Conservation (phyloP, 1,140 invertebrate species). For the Drosophila sturtevanti region DNA sequence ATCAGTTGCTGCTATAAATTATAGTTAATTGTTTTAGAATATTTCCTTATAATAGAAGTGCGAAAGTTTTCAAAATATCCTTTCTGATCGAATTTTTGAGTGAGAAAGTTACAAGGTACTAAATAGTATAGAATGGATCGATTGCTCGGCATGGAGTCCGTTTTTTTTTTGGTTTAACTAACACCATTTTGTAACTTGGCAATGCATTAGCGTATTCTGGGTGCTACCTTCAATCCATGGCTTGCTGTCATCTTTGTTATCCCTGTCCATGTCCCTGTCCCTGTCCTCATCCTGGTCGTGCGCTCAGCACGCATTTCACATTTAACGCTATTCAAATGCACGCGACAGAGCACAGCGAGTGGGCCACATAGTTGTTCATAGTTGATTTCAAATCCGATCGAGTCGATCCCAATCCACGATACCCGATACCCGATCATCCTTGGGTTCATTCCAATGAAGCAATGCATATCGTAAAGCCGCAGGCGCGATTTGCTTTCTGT, state of each 20-base stretch:
- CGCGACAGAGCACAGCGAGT: slow-evolving; percentile 27
- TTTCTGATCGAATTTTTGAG: slow-evolving; percentile 4
- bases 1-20: no score
- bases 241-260: not conserved
- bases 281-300: not conserved
- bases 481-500: slow-evolving; percentile 54
- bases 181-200: not conserved
- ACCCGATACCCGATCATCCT: slow-evolving; percentile 1
- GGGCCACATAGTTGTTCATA: not conserved
- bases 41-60: no score
- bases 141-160: slow-evolving; percentile 45
- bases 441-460: slow-evolving; percentile 63
- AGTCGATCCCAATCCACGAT: not conserved
- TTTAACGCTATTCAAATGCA: slow-evolving; percentile 31
- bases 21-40: no score
- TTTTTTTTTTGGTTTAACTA: not conserved
- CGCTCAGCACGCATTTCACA: slow-evolving; percentile 22
- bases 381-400: not conserved
- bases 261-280: not conserved
- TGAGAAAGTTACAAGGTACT: slow-evolving; percentile 7
- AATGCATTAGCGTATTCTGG: slow-evolving; percentile 26
- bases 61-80: no score
- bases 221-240: slow-evolving; percentile 7
- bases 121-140: slow-evolving; percentile 22
- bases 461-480: slow-evolving; percentile 57